A percentile compares a stretch with the other conserved stretches of the same genome.
phyloP scores from a whole-genome alignment of 2,113 vertebrate genomes.

The Sakesphorus luctuosus region DNA sequence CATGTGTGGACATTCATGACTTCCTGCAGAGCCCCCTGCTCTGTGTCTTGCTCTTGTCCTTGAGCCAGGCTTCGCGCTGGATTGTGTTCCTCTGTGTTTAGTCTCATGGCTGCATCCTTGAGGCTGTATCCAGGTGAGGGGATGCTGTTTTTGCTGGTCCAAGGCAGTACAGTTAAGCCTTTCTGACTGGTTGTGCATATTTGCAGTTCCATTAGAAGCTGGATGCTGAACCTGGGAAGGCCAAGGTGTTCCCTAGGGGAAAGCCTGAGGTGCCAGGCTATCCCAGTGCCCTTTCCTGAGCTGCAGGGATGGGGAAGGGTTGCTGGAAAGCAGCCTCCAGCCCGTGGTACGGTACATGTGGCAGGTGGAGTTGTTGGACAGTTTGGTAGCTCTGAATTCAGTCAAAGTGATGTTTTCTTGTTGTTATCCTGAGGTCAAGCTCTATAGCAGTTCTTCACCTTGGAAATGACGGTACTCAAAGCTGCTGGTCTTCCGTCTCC shows the following conservation, averaged over 20 bases:
- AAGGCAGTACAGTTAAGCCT: neutral
- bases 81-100: neutral
- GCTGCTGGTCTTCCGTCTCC: neutral
- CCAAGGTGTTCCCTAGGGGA: neutral
- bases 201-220: neutral
- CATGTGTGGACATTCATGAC: fast-evolving
- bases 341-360: fast-evolving
- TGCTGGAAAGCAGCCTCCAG: neutral
- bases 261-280: neutral
- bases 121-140: fast-evolving
- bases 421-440: neutral
- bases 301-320: neutral
- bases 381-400: neutral
- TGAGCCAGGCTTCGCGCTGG: neutral
- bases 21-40: neutral
- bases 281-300: neutral
- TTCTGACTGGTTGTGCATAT: neutral
- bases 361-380: neutral
- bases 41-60: neutral
- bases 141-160: neutral
- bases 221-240: neutral
- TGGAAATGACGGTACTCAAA: neutral
- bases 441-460: neutral
- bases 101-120: neutral
- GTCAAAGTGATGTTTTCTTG: neutral